Percentiles rank a stretch among this genome's conserved stretches.
These are phyloP conservation scores for Dolichoris vasculosae DNA, from an alignment of 1,140 invertebrate genomes.

Conservation along the genomic window DNA sequence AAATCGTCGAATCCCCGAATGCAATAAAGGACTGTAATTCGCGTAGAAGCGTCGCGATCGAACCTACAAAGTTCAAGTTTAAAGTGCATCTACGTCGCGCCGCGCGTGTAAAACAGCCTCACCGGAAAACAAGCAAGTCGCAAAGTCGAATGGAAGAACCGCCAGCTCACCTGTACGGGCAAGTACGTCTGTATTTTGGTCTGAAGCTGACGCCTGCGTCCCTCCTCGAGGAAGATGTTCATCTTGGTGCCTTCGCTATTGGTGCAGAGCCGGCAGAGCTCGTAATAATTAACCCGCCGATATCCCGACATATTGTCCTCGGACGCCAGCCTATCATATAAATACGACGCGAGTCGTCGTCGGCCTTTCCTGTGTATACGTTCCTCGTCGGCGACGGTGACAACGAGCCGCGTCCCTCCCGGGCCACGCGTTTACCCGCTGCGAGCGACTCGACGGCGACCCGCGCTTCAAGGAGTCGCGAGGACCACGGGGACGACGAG, in stretches of 20 bases:
- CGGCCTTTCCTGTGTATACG: neutral
- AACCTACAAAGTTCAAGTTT: neutral
- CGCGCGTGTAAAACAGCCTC: neutral
- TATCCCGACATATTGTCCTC: slow-evolving; percentile 77
- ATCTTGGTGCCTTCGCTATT: slow-evolving; percentile 79
- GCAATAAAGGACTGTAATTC: neutral
- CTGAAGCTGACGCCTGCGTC: slow-evolving; percentile 78
- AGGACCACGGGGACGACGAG: neutral
- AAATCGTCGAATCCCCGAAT: neutral
- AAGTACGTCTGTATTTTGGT: slow-evolving; percentile 80
- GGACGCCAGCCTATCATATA: slow-evolving; percentile 35
- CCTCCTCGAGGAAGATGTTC: slow-evolving; percentile 81
- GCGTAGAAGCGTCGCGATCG: neutral
- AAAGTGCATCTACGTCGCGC: neutral
- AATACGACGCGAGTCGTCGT: slow-evolving; percentile 5
- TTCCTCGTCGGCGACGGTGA: neutral
- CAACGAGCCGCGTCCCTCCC: neutral
- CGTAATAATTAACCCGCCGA: slow-evolving; percentile 81
- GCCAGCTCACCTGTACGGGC: slow-evolving; percentile 75
- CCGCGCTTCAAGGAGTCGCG: too few relatives aligned
- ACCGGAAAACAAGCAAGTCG: neutral
- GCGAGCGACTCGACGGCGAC: too few relatives aligned
- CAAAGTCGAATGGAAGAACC: neutral
- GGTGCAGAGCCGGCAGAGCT: slow-evolving; percentile 82
- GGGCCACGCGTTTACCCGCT: neutral